Evolutionary conservation across 1,140 invertebrate species (phyloP), one percentile per base, ranked within the genome.

Genomic region (Tenebrio molitor): DNA sequence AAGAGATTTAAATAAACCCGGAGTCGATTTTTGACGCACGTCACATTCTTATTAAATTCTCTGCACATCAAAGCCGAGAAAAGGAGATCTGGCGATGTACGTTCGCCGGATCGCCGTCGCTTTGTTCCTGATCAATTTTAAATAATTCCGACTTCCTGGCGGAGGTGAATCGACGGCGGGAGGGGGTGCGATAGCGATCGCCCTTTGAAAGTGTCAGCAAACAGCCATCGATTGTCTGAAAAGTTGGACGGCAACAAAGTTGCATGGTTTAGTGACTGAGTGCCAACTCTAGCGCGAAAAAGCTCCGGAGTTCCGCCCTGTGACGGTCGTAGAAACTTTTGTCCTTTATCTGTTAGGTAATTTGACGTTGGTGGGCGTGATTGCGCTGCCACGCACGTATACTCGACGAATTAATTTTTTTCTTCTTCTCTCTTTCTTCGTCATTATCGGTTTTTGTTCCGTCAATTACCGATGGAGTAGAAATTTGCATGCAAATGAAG

Each of bases 261-360:
- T 67, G 64, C 34, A 65, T 41, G 23, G 19, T 58, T 58, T 58
- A 36, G 34, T 39, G 36, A 67, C 39, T 44, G 42, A 67, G 39
- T 42, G 19, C 42, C 42, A 67, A 67, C 64, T 44, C 39, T 67
- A 67, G 64, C 64, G 64, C 64, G 64, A 67, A 67, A 67, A 67
- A 67, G 64, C 64, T 44, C 25, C 19, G 8, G 8, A 12, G 17
- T 67, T 42, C 64, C 64, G 42, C 39, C 42, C 64, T 67, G 10
- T 7, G 12, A 7, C 36, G 36, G n/a, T 12, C 4, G 36, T 39
- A 39, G 36, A 58, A 58, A 58, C 21, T 58, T 53, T 58, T 29
- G 50, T 58, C 23, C 12, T 25, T 50, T 58, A 39, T 39, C 36
- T 39, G 36, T 12, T 58, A 58, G 23, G 29, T 58, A 58, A 58